A percentile compares a stretch with the other conserved stretches of the same genome.
These are phyloP conservation scores for Ophiothrix spiculata DNA, from an alignment of 35 echinoderm and acorn worm species.

Conservation along the genomic window DNA sequence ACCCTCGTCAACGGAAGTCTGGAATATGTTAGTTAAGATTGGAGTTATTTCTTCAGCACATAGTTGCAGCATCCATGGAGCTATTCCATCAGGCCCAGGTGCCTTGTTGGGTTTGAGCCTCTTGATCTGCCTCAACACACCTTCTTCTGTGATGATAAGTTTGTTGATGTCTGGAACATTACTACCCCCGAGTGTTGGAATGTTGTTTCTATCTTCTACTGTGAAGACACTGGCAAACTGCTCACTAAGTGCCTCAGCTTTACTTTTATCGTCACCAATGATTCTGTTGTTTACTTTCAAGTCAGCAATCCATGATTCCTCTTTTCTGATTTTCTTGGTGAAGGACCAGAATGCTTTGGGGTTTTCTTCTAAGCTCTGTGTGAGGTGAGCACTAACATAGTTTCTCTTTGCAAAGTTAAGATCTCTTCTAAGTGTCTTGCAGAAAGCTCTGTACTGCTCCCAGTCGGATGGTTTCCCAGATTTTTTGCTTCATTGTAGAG, in stretches of 20 bases:
- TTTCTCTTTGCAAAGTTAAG: background rate
- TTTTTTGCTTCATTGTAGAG: background rate
- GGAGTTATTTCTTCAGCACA: background rate
- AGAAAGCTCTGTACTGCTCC: background rate
- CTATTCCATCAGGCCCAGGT: background rate
- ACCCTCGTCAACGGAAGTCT: too few species aligned
- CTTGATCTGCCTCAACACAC: too few species aligned
- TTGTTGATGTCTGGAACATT: background rate
- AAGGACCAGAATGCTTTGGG: background rate
- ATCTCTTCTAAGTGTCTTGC: background rate
- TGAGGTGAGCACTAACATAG: background rate
- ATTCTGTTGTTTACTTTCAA: background rate
- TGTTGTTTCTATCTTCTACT: background rate
- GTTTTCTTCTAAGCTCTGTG: background rate
- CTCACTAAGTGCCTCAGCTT: background rate
- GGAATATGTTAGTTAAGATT: background rate
- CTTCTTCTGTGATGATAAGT: background rate
- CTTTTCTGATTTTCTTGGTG: background rate
- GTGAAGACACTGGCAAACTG: background rate
- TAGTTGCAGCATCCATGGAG: too few species aligned
- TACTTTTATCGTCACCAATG: background rate
- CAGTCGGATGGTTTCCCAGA: background rate
- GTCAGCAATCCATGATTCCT: background rate
- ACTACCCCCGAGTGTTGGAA: background rate
- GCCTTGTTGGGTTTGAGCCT: background rate